Percentiles rank a stretch among this genome's conserved stretches.
phyloP scores from a whole-genome alignment of 2,113 vertebrate species.

The Vireo altiloquus region DNA sequence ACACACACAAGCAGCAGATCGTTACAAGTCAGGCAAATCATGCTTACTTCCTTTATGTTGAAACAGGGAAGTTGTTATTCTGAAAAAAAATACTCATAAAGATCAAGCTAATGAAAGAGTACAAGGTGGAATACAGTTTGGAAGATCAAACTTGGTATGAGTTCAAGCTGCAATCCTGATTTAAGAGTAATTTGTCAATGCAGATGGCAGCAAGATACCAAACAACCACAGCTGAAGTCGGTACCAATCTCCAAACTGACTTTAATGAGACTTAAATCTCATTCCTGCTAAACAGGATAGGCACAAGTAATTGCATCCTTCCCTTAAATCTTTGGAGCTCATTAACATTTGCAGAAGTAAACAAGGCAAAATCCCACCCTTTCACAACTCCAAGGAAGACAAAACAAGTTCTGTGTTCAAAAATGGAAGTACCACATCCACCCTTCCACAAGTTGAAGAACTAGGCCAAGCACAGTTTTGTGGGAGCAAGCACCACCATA shows the following conservation, averaged over 20 bases:
- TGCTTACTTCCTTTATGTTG: background rate
- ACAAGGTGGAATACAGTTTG: background rate
- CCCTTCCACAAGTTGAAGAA: background rate
- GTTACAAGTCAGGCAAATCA: background rate
- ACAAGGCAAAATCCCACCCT: background rate
- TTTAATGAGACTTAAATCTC: constrained; percentile 26
- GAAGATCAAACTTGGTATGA: background rate
- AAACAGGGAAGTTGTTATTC: background rate
- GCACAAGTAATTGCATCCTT: constrained; percentile 6
- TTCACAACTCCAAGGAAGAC: background rate
- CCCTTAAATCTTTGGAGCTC: constrained; percentile 11
- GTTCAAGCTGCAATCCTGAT: background rate
- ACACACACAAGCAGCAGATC: background rate
- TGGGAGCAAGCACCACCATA: background rate
- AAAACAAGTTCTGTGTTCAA: background rate
- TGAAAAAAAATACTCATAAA: background rate
- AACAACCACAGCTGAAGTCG: background rate
- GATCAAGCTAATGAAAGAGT: background rate
- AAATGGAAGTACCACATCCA: accelerated
- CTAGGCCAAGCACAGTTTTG: background rate
- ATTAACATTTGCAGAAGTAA: constrained; percentile 18
- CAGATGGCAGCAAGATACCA: background rate
- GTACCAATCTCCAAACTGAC: background rate
- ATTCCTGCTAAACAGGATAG: constrained; percentile 6
- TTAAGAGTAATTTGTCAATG: background rate